A percentile compares a stretch with the other conserved stretches of the same genome.
These are phyloP conservation scores for Naja naja DNA, from an alignment of 2,113 vertebrate species.

Conservation along the genomic window DNA sequence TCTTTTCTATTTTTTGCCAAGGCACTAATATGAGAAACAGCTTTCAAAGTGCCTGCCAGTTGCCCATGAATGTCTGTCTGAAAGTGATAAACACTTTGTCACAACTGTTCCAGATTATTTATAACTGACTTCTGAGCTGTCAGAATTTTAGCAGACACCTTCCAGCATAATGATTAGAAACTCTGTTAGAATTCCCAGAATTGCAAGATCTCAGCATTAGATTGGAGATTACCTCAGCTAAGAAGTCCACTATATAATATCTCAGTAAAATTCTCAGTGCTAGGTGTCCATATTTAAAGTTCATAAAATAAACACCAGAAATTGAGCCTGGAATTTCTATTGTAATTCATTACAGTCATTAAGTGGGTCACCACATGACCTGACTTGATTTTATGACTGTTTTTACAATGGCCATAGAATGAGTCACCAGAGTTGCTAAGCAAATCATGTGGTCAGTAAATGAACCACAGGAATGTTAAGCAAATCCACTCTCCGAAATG, in stretches of 20 bases:
- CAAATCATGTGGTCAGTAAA: not conserved
- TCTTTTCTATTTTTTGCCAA: conserved; percentile 59
- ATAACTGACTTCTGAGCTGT: conserved; percentile 62
- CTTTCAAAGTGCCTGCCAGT: conserved; percentile 65
- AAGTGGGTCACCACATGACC: not conserved
- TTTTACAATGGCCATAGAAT: not conserved
- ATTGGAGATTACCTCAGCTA: not conserved
- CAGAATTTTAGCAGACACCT: conserved; percentile 43
- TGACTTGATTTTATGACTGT: not conserved
- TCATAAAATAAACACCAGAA: not conserved
- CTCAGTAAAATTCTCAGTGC: not conserved
- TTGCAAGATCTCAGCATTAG: not conserved
- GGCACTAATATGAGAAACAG: conserved; percentile 64
- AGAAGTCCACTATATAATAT: not conserved
- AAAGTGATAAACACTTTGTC: conserved; percentile 64
- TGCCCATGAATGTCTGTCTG: conserved; percentile 64
- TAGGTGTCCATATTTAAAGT: not conserved
- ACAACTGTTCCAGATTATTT: conserved; percentile 71
- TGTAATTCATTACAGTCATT: not conserved
- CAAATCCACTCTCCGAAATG: not conserved
- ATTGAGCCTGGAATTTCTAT: not conserved
- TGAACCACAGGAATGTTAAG: not conserved
- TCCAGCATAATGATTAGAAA: conserved; percentile 34
- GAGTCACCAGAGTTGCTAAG: not conserved
- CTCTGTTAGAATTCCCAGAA: conserved; percentile 3